Percentiles rank a stretch among this genome's conserved stretches.
Evolutionary conservation across 2,113 vertebrate species (phyloP).

Genomic region (Cynopterus brachyotis): DNA sequence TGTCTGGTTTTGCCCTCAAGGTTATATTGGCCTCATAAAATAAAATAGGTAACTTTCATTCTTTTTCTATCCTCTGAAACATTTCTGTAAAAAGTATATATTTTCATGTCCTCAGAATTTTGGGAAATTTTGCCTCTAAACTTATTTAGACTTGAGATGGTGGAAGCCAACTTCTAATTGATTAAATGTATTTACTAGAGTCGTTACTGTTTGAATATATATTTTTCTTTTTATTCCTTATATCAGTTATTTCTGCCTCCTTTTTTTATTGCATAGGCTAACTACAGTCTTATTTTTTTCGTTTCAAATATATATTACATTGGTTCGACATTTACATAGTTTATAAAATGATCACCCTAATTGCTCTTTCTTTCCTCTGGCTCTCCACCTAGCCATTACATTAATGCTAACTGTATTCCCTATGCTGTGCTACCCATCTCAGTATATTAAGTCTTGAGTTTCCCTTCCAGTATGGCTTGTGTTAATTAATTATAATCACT

Average conservation of each 20-base stretch:
- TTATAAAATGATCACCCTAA: too few relatives aligned
- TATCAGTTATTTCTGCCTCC: background rate
- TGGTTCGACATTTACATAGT: too few relatives aligned
- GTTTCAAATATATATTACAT: too few relatives aligned
- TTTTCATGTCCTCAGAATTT: background rate
- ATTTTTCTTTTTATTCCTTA: background rate
- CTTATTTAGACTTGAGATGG: background rate
- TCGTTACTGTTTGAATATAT: background rate
- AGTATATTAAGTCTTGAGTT: background rate
- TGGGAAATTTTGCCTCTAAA: background rate
- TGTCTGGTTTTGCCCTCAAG: background rate
- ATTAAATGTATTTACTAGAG: background rate
- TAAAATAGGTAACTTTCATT: background rate
- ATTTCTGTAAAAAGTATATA: background rate
- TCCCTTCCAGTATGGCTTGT: background rate
- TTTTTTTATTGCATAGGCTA: background rate
- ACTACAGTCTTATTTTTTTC: background rate
- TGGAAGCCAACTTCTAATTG: background rate
- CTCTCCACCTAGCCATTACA: too few relatives aligned
- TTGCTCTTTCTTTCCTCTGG: too few relatives aligned
- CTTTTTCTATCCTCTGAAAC: background rate
- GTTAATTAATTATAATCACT: background rate
- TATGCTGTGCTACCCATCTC: too few relatives aligned
- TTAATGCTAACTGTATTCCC: too few relatives aligned
- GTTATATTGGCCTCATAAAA: background rate